Evolutionary conservation across 2,888 invertebrate species (phyloP).

Genomic region (Apamea epomidion): DNA sequence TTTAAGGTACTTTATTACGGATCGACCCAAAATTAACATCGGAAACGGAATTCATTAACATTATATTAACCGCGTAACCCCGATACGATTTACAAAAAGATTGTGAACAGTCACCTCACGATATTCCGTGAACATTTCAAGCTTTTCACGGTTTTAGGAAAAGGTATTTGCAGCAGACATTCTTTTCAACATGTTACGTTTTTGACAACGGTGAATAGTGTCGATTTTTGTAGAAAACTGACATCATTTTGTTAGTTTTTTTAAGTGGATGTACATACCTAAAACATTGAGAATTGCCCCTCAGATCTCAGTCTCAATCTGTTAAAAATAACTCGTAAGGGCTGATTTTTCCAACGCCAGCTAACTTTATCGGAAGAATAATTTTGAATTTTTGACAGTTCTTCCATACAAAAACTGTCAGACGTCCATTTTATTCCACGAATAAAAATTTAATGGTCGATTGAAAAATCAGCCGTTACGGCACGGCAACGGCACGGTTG

Average conservation of each 20-base stretch:
- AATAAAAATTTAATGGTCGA: no score
- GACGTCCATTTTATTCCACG: no score
- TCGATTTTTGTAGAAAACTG: neutral
- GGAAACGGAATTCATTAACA: slow-evolving; percentile 69
- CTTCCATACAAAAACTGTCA: no score
- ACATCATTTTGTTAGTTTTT: no score
- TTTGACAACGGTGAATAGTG: neutral
- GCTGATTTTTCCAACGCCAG: no score
- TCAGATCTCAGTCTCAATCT: no score
- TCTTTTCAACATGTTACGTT: slow-evolving; percentile 16
- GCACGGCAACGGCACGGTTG: no score
- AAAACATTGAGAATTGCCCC: no score
- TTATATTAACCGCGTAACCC: slow-evolving; percentile 67
- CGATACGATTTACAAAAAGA: slow-evolving; percentile 58
- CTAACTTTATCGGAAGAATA: no score
- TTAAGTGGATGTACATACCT: neutral
- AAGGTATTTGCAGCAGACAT: slow-evolving; percentile 6
- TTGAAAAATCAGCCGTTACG: no score
- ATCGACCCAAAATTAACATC: slow-evolving; percentile 66
- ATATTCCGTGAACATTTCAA: slow-evolving; percentile 48
- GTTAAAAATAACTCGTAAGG: no score
- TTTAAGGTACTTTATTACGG: slow-evolving; percentile 54
- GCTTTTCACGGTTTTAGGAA: slow-evolving; percentile 29
- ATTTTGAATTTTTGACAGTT: no score
- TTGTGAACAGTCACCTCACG: slow-evolving; percentile 54